phyloP scores from a whole-genome alignment of 2,113 vertebrate species.

The Podiceps cristatus region DNA sequence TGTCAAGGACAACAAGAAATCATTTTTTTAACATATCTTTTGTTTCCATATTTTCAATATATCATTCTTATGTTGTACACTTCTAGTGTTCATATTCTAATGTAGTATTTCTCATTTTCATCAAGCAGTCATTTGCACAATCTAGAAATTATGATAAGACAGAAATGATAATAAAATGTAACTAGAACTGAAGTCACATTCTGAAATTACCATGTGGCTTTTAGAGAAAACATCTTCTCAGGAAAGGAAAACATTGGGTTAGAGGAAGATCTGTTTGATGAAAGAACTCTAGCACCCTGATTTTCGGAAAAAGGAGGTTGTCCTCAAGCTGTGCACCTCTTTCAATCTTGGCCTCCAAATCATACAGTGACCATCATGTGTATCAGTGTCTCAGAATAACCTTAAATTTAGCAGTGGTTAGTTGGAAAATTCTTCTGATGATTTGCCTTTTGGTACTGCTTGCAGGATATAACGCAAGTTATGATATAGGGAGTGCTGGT shows the following conservation, averaged over 20 bases:
- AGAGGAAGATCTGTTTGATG: background rate
- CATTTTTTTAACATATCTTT: background rate
- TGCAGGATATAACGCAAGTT: background rate
- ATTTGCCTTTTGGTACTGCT: background rate
- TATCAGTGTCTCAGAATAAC: background rate
- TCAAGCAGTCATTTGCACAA: background rate
- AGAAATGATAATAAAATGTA: background rate
- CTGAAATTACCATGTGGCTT: background rate
- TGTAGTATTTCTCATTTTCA: background rate
- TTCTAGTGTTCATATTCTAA: background rate
- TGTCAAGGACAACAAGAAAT: background rate
- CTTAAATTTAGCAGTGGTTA: background rate
- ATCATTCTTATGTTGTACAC: background rate
- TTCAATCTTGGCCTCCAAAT: background rate
- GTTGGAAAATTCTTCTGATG: background rate
- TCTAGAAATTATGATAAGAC: background rate
- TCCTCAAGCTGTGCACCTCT: background rate
- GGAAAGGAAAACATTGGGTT: background rate
- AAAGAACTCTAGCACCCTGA: background rate
- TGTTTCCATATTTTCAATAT: background rate
- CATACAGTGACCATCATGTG: accelerated
- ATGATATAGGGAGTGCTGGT: accelerated
- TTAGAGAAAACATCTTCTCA: background rate
- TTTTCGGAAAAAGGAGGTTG: background rate
- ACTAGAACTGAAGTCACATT: background rate